A percentile compares a stretch with the other conserved stretches of the same genome.
Evolutionary conservation across 2,797 vertebrate species (phyloP).

Genomic region (Muscicapa comitata): DNA sequence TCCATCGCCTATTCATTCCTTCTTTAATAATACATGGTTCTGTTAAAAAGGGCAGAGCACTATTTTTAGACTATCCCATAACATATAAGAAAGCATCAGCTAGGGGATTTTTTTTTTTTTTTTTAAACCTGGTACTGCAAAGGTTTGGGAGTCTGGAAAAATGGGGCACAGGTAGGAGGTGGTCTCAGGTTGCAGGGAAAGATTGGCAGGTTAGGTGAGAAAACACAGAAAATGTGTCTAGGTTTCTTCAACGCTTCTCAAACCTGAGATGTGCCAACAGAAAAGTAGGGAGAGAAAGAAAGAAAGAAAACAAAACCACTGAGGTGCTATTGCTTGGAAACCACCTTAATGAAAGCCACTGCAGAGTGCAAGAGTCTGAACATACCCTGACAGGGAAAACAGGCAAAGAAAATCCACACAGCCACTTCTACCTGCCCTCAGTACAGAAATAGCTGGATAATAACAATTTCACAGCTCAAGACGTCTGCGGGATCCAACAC

Average conservation of each 20-base stretch:
- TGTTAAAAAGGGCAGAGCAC: slow-evolving; percentile 18
- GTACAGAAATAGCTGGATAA: slow-evolving; percentile 53
- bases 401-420: slow-evolving; percentile 42
- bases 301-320: slow-evolving; percentile 23
- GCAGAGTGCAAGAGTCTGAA: slow-evolving; percentile 13
- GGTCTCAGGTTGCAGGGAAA: background rate
- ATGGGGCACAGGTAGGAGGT: slow-evolving; percentile 10
- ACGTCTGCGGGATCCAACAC: background rate
- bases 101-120: background rate
- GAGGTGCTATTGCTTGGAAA: slow-evolving; percentile 56
- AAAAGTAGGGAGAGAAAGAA: background rate
- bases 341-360: slow-evolving; percentile 52
- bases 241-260: background rate
- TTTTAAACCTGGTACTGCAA: background rate
- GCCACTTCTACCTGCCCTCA: slow-evolving; percentile 25
- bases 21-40: slow-evolving; percentile 58
- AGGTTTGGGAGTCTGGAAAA: background rate
- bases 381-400: slow-evolving; percentile 28
- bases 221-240: background rate
- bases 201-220: slow-evolving; percentile 7
- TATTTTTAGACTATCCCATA: slow-evolving; percentile 54
- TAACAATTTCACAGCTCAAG: slow-evolving; percentile 33
- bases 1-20: background rate
- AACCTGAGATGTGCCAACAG: background rate
- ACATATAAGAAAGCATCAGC: background rate